phyloP scores from a whole-genome alignment of 2,888 invertebrate genomes.

The Charanyca ferruginea region DNA sequence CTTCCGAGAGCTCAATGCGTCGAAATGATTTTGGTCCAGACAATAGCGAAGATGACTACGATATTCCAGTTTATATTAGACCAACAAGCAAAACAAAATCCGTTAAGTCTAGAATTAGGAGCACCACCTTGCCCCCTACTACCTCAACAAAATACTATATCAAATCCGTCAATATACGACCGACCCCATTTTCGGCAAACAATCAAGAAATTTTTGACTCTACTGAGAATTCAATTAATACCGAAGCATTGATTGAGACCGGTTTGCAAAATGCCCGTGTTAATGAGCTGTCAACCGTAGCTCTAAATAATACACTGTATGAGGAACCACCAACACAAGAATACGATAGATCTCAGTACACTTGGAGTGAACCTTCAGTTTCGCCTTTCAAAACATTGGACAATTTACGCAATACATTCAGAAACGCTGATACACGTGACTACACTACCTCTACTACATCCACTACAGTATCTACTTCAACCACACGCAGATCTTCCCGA shows the following conservation, averaged over 20 bases:
- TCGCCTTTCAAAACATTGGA: constrained; percentile 90
- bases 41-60: constrained; percentile 73
- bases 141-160: constrained; percentile 79
- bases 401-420: constrained; percentile 79
- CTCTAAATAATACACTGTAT: constrained; percentile 57
- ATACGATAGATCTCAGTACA: constrained; percentile 62
- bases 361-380: constrained; percentile 83
- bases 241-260: constrained; percentile 72
- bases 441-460: constrained; percentile 71
- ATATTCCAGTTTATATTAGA: constrained; percentile 72
- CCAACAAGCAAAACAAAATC: constrained; percentile 66
- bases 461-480: constrained; percentile 54
- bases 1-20: constrained; percentile 69
- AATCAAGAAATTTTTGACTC: constrained; percentile 68
- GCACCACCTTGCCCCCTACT: constrained; percentile 62
- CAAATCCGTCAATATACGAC: constrained; percentile 80
- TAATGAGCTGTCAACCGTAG: constrained; percentile 49
- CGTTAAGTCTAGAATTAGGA: constrained; percentile 55
- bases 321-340: constrained; percentile 64
- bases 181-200: constrained; percentile 73
- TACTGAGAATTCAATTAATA: constrained; percentile 76
- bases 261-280: constrained; percentile 68
- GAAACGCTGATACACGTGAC: constrained; percentile 64
- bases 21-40: constrained; percentile 73
- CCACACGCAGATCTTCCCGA: constrained; percentile 63